Conservation (phyloP, 2,797 vertebrate genomes). For the Spheniscus humboldti region DNA sequence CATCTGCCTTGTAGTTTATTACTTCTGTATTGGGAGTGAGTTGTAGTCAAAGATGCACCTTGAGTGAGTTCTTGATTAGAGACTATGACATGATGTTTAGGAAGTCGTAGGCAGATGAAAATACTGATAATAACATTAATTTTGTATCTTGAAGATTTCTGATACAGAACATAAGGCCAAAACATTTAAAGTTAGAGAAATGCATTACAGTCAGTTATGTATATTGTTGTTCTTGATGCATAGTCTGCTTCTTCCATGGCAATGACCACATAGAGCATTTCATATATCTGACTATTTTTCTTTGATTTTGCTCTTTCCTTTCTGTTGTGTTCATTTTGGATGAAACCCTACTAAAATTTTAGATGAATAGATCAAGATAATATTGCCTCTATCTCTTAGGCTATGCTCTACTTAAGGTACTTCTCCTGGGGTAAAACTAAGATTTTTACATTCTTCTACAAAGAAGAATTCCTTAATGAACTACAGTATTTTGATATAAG, state of each 20-base stretch:
- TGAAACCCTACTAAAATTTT: background rate
- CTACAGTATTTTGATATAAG: background rate
- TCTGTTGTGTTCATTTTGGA: background rate
- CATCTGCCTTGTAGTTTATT: background rate
- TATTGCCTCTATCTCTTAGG: background rate
- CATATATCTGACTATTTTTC: background rate
- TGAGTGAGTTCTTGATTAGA: background rate
- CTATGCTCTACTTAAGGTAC: background rate
- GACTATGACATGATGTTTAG: background rate
- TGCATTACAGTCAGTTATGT: background rate
- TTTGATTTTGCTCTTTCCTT: background rate
- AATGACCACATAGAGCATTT: background rate
- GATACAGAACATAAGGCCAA: background rate
- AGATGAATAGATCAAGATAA: background rate
- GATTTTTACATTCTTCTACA: background rate
- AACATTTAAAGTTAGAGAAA: background rate
- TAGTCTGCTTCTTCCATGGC: background rate
- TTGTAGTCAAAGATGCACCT: background rate
- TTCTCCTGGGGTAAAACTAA: background rate
- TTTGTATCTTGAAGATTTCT: background rate
- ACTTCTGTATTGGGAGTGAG: background rate
- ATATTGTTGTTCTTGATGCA: background rate
- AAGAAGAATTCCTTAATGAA: background rate
- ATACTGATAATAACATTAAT: background rate
- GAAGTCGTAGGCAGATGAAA: background rate